Conservation (phyloP, 2,797 vertebrate genomes). For the Melanotaenia pygmaea region DNA sequence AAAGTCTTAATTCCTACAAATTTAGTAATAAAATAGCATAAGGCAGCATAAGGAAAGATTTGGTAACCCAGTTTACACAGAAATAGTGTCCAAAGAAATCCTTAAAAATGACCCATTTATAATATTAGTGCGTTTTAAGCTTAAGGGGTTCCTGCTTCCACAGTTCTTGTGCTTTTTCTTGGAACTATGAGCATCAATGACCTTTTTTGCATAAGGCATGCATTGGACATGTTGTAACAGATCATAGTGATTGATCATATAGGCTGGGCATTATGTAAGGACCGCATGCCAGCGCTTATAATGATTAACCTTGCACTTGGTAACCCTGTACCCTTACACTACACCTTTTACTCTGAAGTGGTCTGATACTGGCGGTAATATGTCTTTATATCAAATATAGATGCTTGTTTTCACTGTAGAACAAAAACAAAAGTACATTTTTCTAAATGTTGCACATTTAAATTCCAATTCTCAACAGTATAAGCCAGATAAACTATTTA, state of each 20-base stretch:
- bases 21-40: not conserved
- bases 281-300: constrained; percentile 21
- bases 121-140: not conserved
- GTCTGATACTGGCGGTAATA: not conserved
- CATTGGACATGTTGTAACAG: constrained; percentile 20
- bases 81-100: not conserved
- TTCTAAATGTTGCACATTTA: not conserved
- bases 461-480: constrained; percentile 11
- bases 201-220: constrained; percentile 24
- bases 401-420: not conserved
- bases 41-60: not conserved
- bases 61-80: not conserved
- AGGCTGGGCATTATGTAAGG: constrained; percentile 30
- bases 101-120: not conserved
- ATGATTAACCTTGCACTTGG: constrained; percentile 58
- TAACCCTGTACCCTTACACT: constrained; percentile 17
- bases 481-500: not conserved
- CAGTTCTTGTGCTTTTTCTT: not conserved
- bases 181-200: not conserved
- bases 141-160: not conserved
- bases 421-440: not conserved
- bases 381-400: not conserved
- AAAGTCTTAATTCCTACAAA: not conserved
- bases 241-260: constrained; percentile 27
- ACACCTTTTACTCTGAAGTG: not conserved